Percentiles rank a stretch among this genome's conserved stretches.
Conservation (phyloP, 2,113 vertebrate species). For the Tachuris rubrigastra region DNA sequence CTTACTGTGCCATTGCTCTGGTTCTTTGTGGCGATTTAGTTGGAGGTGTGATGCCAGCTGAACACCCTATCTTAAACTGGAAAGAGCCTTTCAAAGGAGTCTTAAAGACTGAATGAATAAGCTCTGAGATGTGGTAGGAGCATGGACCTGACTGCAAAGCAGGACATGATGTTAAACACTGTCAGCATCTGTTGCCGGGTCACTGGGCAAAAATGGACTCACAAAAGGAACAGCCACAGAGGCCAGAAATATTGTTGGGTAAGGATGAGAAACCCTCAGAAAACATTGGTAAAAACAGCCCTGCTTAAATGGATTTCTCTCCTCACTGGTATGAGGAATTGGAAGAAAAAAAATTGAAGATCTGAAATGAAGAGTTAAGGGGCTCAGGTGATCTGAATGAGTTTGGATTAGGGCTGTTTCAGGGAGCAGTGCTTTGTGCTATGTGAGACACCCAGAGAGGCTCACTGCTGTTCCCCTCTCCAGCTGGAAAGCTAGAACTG, state of each 20-base stretch:
- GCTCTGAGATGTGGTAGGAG: background rate
- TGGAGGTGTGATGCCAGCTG: background rate
- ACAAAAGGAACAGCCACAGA: background rate
- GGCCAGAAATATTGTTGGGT: background rate
- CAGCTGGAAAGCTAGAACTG: background rate
- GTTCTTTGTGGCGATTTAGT: background rate
- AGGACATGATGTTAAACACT: background rate
- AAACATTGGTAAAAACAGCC: background rate
- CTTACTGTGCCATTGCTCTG: background rate
- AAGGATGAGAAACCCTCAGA: background rate
- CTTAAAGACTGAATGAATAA: background rate
- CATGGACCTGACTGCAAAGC: background rate
- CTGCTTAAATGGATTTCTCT: background rate
- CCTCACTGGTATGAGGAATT: background rate
- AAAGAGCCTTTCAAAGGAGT: background rate
- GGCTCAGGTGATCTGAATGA: background rate
- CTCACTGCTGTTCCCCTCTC: background rate
- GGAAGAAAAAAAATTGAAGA: background rate
- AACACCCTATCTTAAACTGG: background rate
- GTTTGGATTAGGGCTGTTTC: background rate
- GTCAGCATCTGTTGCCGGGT: background rate
- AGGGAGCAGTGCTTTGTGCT: background rate
- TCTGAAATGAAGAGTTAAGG: background rate
- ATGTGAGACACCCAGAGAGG: accelerated
- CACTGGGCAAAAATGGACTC: background rate